Conservation (phyloP, 2,797 vertebrate genomes). For the Chiropotes sagulatus region DNA sequence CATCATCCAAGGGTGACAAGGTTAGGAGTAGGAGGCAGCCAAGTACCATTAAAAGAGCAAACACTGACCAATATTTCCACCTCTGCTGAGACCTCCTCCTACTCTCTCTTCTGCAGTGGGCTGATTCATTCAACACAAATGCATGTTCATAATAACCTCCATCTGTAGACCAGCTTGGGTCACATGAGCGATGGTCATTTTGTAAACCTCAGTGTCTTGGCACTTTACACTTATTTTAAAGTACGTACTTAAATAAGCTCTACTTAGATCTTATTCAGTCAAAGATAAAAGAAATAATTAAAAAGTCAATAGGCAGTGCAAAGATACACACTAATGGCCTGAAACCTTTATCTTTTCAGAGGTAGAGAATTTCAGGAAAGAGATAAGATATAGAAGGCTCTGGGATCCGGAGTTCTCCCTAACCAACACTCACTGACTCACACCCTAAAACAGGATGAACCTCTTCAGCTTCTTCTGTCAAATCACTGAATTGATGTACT, state of each 20-base stretch:
- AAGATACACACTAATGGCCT: background rate
- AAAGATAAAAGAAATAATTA: background rate
- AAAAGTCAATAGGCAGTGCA: background rate
- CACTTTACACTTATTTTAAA: constrained; percentile 18
- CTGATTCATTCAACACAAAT: constrained; percentile 55
- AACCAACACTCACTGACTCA: background rate
- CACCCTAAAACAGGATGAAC: background rate
- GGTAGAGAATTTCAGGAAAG: constrained; percentile 2
- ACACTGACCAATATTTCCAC: background rate
- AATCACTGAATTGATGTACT: background rate
- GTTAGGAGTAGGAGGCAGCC: constrained; percentile 30
- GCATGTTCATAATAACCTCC: constrained; percentile 46
- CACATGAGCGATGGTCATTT: constrained; percentile 16
- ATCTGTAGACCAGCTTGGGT: constrained; percentile 20
- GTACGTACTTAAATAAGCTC: constrained; percentile 8
- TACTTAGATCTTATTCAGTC: background rate
- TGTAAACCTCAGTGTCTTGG: constrained; percentile 17
- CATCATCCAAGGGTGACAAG: constrained; percentile 13
- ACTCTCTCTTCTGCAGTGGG: constrained; percentile 29
- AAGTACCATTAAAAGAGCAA: constrained; percentile 40
- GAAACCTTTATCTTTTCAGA: background rate
- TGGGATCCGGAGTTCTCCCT: background rate
- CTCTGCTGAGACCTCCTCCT: constrained; percentile 47
- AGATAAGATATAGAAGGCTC: background rate
- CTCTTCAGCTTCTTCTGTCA: background rate